Conservation (phyloP, 2,113 vertebrate species). For the Periophthalmus modestus region DNA sequence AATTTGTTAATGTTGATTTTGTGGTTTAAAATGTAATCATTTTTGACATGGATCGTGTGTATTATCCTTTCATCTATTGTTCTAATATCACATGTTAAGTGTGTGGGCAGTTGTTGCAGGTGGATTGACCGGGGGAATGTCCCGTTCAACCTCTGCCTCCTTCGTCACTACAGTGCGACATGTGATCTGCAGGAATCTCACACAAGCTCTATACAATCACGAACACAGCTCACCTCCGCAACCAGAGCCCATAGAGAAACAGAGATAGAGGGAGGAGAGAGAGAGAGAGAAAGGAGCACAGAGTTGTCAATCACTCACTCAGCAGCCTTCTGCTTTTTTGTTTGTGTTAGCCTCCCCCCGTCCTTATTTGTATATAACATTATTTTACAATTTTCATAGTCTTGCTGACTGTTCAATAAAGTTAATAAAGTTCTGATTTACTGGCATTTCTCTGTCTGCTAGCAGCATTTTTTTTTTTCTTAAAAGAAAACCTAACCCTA, state of each 20-base stretch:
- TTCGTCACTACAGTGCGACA: conserved; percentile 70
- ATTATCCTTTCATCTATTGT: not conserved
- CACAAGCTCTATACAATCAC: conserved; percentile 69
- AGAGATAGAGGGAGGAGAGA: conserved; percentile 4
- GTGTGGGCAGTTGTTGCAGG: conserved; percentile 32
- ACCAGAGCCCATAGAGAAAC: conserved; percentile 36
- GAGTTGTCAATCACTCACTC: conserved; percentile 59
- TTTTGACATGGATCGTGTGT: not conserved
- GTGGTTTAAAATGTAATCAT: not conserved
- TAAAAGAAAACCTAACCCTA: not conserved
- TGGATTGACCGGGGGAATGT: conserved; percentile 58
- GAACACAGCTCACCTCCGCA: conserved; percentile 66
- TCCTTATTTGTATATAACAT: conserved; percentile 4
- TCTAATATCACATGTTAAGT: not conserved
- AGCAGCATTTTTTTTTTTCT: not conserved
- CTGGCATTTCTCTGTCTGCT: not conserved
- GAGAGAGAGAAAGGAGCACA: conserved; percentile 3
- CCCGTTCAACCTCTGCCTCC: conserved; percentile 48
- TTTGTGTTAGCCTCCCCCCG: conserved; percentile 51
- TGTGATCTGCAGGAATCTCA: conserved; percentile 77
- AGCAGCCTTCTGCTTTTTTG: conserved; percentile 48
- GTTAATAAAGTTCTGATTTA: not conserved
- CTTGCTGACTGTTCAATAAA: not conserved
- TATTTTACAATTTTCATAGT: not conserved
- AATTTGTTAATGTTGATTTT: not conserved